Base-by-base conservation (phyloP, 2,113 vertebrate species). In the Oreochromis aureus region DNA sequence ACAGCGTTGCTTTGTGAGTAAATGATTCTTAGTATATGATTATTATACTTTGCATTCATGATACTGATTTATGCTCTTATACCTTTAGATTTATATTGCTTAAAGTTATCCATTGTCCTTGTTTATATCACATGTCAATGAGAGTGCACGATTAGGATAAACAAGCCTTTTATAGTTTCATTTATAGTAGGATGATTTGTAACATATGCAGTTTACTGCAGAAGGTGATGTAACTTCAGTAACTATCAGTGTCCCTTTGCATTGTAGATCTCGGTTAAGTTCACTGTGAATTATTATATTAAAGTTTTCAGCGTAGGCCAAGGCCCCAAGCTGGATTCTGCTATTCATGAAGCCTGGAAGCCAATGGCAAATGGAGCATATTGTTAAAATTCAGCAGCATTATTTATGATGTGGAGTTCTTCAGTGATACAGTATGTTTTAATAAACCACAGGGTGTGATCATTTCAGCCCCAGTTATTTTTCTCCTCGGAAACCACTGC, bases 401-500 rank as follows among this genome's bases (percentile, higher is more conserved):
- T 91, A 95, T 94, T 94, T 87, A 94, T 83, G 51, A 71, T 86
- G 56, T 27, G 24, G 85, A 83, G 89, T 90, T 88, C 84, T 84
- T 82, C 44, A 41, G 86, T 71, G 87, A 86, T 84, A 41, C 63
- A 90, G 66, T 87, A 6, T 4, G 18, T 92, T 86, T 88, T 93
- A 86, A 90, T 93, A 92, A 90, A 91, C 63, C 79, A 81, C 24
- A 69, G 79, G 51, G 86, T 83, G 27, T 59, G 82, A 90, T 90
- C 69, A 91, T 69, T 90, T 87, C 84, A 85, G 79, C 54, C 34
- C 22, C 30, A 69, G 61, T 88, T 87, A 82, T 90, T 83, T 91
- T 83, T 81, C 84, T 88, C 58, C 13, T 82, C 27, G 71, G 55
- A 87, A 92, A 89, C 79, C 41, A 85, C 63, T 84, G 61, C 2